Evolutionary conservation across 2,888 invertebrate genomes (phyloP).

Genomic region (Malachius bipustulatus): DNA sequence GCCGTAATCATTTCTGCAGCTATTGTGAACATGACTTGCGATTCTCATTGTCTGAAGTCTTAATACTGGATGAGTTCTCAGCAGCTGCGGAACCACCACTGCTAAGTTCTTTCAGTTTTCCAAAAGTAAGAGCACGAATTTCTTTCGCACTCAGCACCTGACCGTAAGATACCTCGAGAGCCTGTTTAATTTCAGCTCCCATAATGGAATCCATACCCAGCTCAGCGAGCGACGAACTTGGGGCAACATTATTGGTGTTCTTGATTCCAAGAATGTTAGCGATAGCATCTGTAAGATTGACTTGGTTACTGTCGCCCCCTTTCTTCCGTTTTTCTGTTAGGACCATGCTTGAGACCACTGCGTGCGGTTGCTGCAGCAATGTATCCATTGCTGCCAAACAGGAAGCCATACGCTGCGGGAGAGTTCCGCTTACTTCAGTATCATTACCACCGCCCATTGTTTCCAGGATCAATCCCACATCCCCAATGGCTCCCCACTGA

Average conservation of each 20-base stretch:
- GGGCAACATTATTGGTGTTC: conserved; percentile 67
- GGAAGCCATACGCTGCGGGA: conserved; percentile 92
- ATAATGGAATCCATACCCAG: conserved; percentile 97
- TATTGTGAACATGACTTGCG: too few relatives aligned
- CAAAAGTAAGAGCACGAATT: conserved; percentile 74
- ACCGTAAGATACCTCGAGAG: conserved; percentile 85
- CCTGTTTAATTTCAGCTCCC: conserved; percentile 98
- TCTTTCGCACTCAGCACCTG: conserved; percentile 82
- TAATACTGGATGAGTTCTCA: too few relatives aligned
- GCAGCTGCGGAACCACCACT: conserved; percentile 21
- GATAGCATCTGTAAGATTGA: conserved; percentile 63
- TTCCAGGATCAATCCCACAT: conserved; percentile 86
- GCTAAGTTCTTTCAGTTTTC: conserved; percentile 52
- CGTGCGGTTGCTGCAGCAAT: conserved; percentile 81
- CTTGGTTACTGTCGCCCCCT: conserved; percentile 43
- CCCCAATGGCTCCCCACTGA: conserved; percentile 99
- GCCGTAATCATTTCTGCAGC: too few relatives aligned
- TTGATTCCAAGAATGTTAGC: conserved; percentile 86
- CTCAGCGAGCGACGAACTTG: conserved; percentile 73
- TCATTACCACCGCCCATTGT: conserved; percentile 84
- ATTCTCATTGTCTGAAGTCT: too few relatives aligned
- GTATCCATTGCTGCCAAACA: conserved; percentile 80
- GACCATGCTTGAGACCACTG: conserved; percentile 73
- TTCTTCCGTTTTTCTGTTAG: conserved; percentile 72
- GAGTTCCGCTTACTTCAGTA: conserved; percentile 85